These are phyloP conservation scores for Lophura nycthemera DNA, from an alignment of 2,113 vertebrate genomes.

Conservation along the genomic window DNA sequence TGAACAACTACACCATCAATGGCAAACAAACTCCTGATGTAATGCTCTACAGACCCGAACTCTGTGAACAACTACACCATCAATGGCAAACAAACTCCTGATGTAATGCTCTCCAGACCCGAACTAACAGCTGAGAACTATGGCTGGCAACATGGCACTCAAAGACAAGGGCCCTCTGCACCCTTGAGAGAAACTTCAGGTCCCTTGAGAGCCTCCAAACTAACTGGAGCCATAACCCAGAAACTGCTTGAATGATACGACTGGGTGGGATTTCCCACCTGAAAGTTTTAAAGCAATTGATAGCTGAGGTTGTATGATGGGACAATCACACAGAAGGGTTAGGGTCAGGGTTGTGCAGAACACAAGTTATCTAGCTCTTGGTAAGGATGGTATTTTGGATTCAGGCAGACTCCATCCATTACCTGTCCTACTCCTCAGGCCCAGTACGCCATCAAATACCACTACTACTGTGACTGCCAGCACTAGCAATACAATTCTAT, in stretches of 20 bases:
- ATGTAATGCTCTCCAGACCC: not conserved
- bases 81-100: not conserved
- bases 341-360: not conserved
- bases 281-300: not conserved
- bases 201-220: not conserved
- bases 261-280: not conserved
- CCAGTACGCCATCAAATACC: not conserved
- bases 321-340: not conserved
- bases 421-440: not conserved
- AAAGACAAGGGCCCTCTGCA: not conserved
- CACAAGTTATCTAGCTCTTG: not conserved
- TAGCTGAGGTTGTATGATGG: not conserved
- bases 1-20: not conserved
- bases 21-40: not conserved
- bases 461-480: not conserved
- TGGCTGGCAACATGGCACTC: not conserved
- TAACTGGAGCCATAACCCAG: not conserved
- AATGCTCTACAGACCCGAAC: not conserved
- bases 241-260: not conserved
- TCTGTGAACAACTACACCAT: not conserved
- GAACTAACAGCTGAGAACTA: not conserved
- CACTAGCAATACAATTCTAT: not conserved
- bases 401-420: not conserved
- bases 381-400: not conserved
- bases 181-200: not conserved